Conservation (phyloP, 2,888 invertebrate species). For the Pantelozetes paolii region DNA sequence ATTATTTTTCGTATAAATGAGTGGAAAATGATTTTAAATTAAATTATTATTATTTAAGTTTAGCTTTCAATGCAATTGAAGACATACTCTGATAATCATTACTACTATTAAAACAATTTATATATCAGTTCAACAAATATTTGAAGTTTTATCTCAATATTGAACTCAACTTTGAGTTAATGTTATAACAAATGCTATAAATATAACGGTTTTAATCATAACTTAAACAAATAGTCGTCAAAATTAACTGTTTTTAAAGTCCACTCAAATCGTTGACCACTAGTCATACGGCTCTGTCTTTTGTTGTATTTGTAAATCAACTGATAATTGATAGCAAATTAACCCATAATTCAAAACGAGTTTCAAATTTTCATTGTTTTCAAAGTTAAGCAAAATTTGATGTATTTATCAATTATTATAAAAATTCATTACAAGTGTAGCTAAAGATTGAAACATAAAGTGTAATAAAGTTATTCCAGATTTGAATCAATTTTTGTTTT, state of each 20-base stretch:
- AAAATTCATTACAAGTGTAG: constrained; percentile 17
- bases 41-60: background rate
- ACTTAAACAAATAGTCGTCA: background rate
- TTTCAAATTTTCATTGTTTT: background rate
- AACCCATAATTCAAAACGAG: background rate
- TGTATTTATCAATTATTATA: background rate
- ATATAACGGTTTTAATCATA: background rate
- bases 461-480: constrained; percentile 24
- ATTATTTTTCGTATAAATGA: constrained; percentile 2
- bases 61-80: background rate
- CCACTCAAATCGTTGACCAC: constrained; percentile 5
- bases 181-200: background rate
- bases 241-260: background rate
- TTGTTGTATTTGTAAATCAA: too few species aligned
- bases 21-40: background rate
- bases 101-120: too few species aligned
- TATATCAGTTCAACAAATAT: background rate
- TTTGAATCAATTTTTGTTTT: background rate
- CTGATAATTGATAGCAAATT: background rate
- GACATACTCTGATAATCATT: constrained; percentile 12
- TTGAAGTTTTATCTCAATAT: background rate
- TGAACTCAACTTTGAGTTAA: background rate
- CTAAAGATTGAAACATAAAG: constrained; percentile 4
- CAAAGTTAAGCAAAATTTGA: background rate
- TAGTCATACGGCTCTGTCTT: constrained; percentile 10